A percentile compares a stretch with the other conserved stretches of the same genome.
Evolutionary conservation across 2,888 invertebrate genomes (phyloP).

Genomic region (Lepidocyrtoides sp.): DNA sequence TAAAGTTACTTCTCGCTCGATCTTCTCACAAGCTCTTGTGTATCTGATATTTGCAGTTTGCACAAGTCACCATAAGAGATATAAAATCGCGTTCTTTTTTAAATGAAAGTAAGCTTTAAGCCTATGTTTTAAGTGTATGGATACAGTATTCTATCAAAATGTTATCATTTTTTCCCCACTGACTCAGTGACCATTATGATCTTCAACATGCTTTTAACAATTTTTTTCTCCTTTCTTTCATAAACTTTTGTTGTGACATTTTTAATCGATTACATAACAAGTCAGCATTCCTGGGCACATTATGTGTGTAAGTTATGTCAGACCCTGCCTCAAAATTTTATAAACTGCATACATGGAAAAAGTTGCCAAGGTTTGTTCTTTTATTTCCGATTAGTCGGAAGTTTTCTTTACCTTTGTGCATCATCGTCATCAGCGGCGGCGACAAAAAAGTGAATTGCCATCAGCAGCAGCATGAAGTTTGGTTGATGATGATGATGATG

Average conservation of each 20-base stretch:
- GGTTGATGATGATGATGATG: not conserved
- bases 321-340: not conserved
- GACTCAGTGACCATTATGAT: slow-evolving; percentile 36
- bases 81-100: not conserved
- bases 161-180: slow-evolving; percentile 15
- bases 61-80: not conserved
- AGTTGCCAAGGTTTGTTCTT: not conserved
- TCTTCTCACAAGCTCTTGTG: not conserved
- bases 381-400: slow-evolving; percentile 18
- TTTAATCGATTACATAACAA: slow-evolving; percentile 27
- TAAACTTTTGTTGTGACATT: slow-evolving; percentile 1
- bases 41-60: not conserved
- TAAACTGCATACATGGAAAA: not conserved
- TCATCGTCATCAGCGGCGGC: not conserved
- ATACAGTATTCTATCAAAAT: too few relatives aligned
- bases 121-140: not conserved
- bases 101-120: not conserved
- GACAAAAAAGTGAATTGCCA: not conserved
- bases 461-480: slow-evolving; percentile 1
- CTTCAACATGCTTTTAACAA: too few relatives aligned
- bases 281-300: not conserved
- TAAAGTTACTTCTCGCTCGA: too few relatives aligned
- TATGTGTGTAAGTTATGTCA: too few relatives aligned
- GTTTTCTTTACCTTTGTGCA: slow-evolving; percentile 14
- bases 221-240: not conserved